Conservation (phyloP, 2,888 invertebrate species). For the Andrena marginata region DNA sequence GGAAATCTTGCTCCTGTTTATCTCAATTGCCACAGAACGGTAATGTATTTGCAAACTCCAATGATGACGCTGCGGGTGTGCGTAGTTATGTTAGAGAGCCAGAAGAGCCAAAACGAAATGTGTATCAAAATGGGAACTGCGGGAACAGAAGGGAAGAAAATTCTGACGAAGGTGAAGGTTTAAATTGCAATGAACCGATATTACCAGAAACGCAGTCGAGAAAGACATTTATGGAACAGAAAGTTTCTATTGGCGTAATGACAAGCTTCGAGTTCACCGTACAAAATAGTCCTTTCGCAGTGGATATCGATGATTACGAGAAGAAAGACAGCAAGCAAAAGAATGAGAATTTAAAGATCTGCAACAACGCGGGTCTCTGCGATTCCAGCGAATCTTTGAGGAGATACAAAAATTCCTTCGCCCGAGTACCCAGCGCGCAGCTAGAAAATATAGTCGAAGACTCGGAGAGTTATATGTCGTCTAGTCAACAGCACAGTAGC, state of each 20-base stretch:
- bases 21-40: slow-evolving; percentile 77
- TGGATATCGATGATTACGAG: slow-evolving; percentile 70
- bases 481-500: slow-evolving; percentile 78
- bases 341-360: slow-evolving; percentile 40
- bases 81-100: slow-evolving; percentile 30
- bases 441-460: slow-evolving; percentile 83
- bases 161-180: slow-evolving; percentile 66
- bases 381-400: slow-evolving; percentile 58
- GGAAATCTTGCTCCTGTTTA: slow-evolving; percentile 68
- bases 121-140: slow-evolving; percentile 10
- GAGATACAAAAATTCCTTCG: slow-evolving; percentile 74
- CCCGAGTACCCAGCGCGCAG: slow-evolving; percentile 70
- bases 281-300: slow-evolving; percentile 78
- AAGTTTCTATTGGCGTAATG: slow-evolving; percentile 90
- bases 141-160: slow-evolving; percentile 43
- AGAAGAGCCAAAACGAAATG: slow-evolving; percentile 31
- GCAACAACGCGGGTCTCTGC: slow-evolving; percentile 41
- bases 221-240: slow-evolving; percentile 85
- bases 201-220: slow-evolving; percentile 59
- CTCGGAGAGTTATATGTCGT: slow-evolving; percentile 81
- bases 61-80: slow-evolving; percentile 34
- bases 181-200: slow-evolving; percentile 56
- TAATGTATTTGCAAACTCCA: slow-evolving; percentile 73
- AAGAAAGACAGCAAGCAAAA: slow-evolving; percentile 50
- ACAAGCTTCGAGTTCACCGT: slow-evolving; percentile 89